Evolutionary conservation across 2,797 vertebrate species (phyloP).

Genomic region (Galaxias olidus): DNA sequence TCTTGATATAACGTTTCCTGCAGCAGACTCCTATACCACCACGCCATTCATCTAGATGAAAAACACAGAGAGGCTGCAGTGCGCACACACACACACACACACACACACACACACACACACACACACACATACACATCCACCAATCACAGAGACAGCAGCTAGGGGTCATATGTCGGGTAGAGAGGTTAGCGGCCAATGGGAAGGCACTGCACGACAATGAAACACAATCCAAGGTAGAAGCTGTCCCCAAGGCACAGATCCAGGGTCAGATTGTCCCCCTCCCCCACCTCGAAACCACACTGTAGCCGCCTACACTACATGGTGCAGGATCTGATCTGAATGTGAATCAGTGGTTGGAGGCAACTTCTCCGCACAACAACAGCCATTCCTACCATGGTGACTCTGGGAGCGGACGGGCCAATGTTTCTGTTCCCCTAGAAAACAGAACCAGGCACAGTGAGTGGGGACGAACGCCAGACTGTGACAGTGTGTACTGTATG

Average conservation of each 20-base stretch:
- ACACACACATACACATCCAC: slow-evolving; percentile 53
- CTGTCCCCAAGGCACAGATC: slow-evolving; percentile 62
- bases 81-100: slow-evolving; percentile 25
- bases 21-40: slow-evolving; percentile 43
- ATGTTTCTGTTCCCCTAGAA: slow-evolving; percentile 80
- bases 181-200: slow-evolving; percentile 39
- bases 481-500: slow-evolving; percentile 13
- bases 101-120: slow-evolving; percentile 40
- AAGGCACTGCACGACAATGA: slow-evolving; percentile 58
- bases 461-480: slow-evolving; percentile 27
- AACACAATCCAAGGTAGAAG: slow-evolving; percentile 59
- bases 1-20: slow-evolving; percentile 36
- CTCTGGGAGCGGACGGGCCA: slow-evolving; percentile 81
- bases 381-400: slow-evolving; percentile 82
- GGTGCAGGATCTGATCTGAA: slow-evolving; percentile 29
- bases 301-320: neutral
- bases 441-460: slow-evolving; percentile 71
- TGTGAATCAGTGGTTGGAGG: slow-evolving; percentile 54
- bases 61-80: slow-evolving; percentile 8
- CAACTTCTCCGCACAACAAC: slow-evolving; percentile 68
- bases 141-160: slow-evolving; percentile 68
- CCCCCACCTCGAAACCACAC: slow-evolving; percentile 3
- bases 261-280: slow-evolving; percentile 12
- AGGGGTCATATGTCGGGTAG: slow-evolving; percentile 53
- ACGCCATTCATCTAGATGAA: slow-evolving; percentile 49